Conservation (phyloP, 2,888 invertebrate species). For the Myopa testacea region DNA sequence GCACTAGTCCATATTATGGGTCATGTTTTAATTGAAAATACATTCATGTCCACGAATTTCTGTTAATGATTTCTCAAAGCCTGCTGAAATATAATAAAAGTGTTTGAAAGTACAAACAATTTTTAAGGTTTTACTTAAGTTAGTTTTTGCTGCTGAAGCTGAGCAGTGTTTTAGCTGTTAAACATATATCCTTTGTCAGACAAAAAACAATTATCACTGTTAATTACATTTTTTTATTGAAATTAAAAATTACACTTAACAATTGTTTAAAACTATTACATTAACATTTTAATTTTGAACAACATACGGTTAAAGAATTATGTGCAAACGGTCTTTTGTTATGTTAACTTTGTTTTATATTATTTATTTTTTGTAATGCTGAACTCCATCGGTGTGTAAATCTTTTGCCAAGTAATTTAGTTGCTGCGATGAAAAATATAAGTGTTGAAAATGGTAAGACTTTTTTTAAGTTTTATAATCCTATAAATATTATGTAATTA, state of each 20-base stretch:
- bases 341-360: not conserved
- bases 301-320: not conserved
- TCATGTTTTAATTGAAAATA: too few relatives aligned
- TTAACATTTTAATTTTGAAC: conserved; percentile 10
- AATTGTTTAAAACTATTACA: conserved; percentile 18
- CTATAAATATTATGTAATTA: too few relatives aligned
- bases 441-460: conserved; percentile 47
- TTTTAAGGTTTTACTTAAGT: too few relatives aligned
- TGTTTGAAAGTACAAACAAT: too few relatives aligned
- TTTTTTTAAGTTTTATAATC: not conserved
- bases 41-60: too few relatives aligned
- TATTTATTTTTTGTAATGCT: conserved; percentile 50
- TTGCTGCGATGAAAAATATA: conserved; percentile 60
- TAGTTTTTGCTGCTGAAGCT: too few relatives aligned
- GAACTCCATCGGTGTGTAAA: conserved; percentile 60
- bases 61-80: too few relatives aligned
- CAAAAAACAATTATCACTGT: too few relatives aligned
- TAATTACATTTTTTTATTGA: not conserved
- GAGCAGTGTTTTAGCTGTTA: too few relatives aligned
- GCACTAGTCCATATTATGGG: too few relatives aligned
- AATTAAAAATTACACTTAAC: conserved; percentile 21
- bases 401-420: conserved; percentile 59
- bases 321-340: conserved; percentile 3
- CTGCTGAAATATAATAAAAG: too few relatives aligned
- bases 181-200: too few relatives aligned